Evolutionary conservation across 2,888 invertebrate genomes (phyloP), one percentile per base, ranked within the genome.

Genomic region (Selenia dentaria): DNA sequence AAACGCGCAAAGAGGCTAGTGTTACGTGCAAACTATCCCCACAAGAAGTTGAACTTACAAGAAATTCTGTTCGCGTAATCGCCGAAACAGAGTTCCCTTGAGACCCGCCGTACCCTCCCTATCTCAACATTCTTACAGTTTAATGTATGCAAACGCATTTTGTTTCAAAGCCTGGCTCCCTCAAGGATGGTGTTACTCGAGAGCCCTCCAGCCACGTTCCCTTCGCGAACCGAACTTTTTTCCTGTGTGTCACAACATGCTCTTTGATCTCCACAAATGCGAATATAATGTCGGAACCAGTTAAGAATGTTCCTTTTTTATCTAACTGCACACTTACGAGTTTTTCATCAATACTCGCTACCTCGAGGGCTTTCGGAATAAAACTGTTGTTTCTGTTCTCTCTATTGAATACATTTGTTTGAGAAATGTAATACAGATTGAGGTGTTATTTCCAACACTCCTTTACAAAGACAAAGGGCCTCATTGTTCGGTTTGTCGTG

Each of bases 101-200:
- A 72, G 85, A 79, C 74, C 75, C 38, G 72, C 74, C 33, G 72
- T 79, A 79, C 83, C 78, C 82, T 78, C 83, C 79, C 83, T 86
- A 86, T 89, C 87, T 88, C 74, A 73, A 88, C 89, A 89, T 89
- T 89, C 90, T 88, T 87, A 87, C 78, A 86, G 81, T 89, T 90
- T 89, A 89, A 90, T 89, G 83, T 90, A 90, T 90, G 90, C 89
- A 90, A 90, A 90, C 89, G 89, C 89, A 90, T 89, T 90, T 90
- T 90, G 89, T 90, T 89, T 87, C 89, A 87, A 89, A 90, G 88
- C 84, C 80, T 81, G 69, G 79, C 79, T 83, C 89, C 86, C 88
- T 81, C 75, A 79, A 79, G 83, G 68, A 82, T 74, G 83, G 82
- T 79, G 82, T 84, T 84, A 79, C 76, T 79, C 57, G 69, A 79